phyloP scores from a whole-genome alignment of 2,888 invertebrate species.

The Lithophane ornitopus region DNA sequence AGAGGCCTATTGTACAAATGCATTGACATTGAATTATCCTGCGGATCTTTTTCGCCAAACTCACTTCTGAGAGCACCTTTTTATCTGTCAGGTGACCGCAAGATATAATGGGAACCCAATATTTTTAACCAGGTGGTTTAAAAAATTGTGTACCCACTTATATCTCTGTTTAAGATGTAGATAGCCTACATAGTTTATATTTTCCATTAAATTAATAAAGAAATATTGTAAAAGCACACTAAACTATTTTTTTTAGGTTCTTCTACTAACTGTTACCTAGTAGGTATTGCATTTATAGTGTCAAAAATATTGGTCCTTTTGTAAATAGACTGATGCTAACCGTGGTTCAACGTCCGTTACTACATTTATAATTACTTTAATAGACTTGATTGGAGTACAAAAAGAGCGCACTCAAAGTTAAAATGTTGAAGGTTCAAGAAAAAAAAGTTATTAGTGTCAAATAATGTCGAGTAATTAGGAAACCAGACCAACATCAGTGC shows the following conservation, averaged over 20 bases:
- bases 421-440: slow-evolving; percentile 11
- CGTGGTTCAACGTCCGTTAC: slow-evolving; percentile 16
- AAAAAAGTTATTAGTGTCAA: slow-evolving; percentile 1
- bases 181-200: neutral
- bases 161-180: too few species aligned
- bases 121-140: too few species aligned
- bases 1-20: too few species aligned
- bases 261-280: neutral
- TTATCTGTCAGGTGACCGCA: too few species aligned
- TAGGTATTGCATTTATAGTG: neutral
- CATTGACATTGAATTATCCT: too few species aligned
- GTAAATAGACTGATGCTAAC: neutral
- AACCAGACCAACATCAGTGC: too few species aligned
- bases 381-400: slow-evolving; percentile 22
- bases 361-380: slow-evolving; percentile 24
- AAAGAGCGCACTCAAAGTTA: slow-evolving; percentile 14
- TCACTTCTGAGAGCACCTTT: too few species aligned
- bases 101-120: too few species aligned
- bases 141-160: too few species aligned
- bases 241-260: neutral
- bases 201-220: neutral
- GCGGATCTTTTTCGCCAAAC: too few species aligned
- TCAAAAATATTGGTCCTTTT: neutral
- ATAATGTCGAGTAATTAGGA: slow-evolving; percentile 8
- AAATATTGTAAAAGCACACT: neutral